phyloP scores from a whole-genome alignment of 2,113 vertebrate species.

The Chlamydotis undulata region DNA sequence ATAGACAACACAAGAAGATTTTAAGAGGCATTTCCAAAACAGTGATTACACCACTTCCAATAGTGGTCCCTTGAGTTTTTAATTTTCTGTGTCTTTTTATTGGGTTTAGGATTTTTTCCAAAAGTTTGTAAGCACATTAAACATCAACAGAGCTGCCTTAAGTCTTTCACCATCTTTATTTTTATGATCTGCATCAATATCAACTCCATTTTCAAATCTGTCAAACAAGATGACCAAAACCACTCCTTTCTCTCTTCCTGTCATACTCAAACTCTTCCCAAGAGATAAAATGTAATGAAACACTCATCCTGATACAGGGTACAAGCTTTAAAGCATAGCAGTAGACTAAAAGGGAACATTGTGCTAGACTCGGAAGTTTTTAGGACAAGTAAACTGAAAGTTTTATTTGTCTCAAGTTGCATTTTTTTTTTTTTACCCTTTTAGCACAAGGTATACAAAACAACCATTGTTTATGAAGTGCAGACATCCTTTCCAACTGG shows the following conservation, averaged over 20 bases:
- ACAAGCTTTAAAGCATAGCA: background rate
- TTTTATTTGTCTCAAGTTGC: background rate
- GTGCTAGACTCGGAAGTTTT: background rate
- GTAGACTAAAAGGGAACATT: background rate
- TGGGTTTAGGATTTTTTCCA: background rate
- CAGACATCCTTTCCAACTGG: background rate
- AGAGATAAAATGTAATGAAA: background rate
- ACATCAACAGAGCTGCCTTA: background rate
- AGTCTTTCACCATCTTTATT: background rate
- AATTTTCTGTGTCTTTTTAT: background rate
- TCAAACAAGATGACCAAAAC: background rate
- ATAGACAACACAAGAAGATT: background rate
- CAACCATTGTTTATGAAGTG: background rate
- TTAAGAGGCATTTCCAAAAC: background rate
- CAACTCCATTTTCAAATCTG: background rate
- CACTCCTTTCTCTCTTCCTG: background rate
- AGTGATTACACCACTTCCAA: background rate
- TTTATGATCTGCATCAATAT: background rate
- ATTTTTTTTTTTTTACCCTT: background rate
- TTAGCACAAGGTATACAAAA: background rate
- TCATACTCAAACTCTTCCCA: background rate
- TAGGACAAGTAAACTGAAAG: background rate
- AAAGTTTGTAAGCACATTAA: background rate
- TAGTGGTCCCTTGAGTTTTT: background rate
- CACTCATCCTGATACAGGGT: background rate